phyloP scores from a whole-genome alignment of 2,113 vertebrate species.

The Campylomormyrus numenius region DNA sequence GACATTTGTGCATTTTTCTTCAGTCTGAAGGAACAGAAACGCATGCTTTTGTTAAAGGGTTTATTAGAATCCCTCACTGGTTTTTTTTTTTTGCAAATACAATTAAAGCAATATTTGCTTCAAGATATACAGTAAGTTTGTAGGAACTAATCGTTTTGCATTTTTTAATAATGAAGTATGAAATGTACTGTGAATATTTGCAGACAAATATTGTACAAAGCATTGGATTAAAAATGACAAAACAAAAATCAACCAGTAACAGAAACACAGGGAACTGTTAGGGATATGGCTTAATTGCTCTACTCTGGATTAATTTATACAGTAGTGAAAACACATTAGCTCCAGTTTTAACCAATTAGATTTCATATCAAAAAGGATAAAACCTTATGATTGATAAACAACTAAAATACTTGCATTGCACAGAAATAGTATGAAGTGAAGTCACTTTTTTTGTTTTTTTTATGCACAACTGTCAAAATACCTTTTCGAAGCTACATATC shows the following conservation, averaged over 20 bases:
- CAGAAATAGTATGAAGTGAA: slow-evolving; percentile 6
- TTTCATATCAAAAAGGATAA: slow-evolving; percentile 7
- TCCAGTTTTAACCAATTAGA: slow-evolving; percentile 28
- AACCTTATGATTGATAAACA: slow-evolving; percentile 7
- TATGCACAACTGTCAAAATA: background rate
- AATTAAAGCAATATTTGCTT: slow-evolving; percentile 66
- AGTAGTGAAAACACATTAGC: slow-evolving; percentile 36
- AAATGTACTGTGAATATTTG: slow-evolving; percentile 49
- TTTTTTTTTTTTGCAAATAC: slow-evolving; percentile 55
- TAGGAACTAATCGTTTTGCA: slow-evolving; percentile 48
- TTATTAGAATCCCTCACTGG: slow-evolving; percentile 67
- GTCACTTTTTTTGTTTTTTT: background rate
- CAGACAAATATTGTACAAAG: slow-evolving; percentile 65
- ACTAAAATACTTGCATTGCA: slow-evolving; percentile 5
- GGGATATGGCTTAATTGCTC: slow-evolving; percentile 61
- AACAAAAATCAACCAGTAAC: slow-evolving; percentile 38
- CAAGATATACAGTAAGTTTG: slow-evolving; percentile 56
- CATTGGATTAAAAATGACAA: slow-evolving; percentile 52
- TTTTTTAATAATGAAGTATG: slow-evolving; percentile 46
- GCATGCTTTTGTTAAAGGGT: slow-evolving; percentile 43
- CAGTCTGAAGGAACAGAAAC: background rate
- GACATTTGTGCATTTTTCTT: background rate
- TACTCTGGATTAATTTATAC: slow-evolving; percentile 40
- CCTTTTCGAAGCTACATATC: slow-evolving; percentile 11
- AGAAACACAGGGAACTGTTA: slow-evolving; percentile 52